Evolutionary conservation across 2,797 vertebrate species (phyloP).

Genomic region (Odontamblyopus rebecca): DNA sequence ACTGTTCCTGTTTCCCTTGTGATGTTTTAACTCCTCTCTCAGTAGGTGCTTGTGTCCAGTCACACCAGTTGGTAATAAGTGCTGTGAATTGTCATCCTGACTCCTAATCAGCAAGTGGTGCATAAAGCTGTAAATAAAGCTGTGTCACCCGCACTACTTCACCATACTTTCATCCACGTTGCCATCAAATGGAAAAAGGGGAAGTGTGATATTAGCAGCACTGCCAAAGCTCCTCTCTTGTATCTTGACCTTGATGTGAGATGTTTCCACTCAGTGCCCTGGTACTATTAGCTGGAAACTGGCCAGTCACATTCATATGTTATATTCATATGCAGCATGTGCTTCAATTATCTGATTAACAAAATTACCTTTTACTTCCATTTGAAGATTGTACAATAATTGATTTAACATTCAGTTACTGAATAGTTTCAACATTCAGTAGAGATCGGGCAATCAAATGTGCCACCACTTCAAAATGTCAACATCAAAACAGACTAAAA

Average conservation of each 20-base stretch:
- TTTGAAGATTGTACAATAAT: background rate
- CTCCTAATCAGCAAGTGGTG: conserved; percentile 2
- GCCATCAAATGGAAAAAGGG: conserved; percentile 15
- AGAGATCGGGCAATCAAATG: background rate
- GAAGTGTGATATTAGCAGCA: conserved; percentile 12
- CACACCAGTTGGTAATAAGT: conserved; percentile 2
- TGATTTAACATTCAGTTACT: background rate
- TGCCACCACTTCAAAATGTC: background rate
- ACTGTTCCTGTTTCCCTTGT: background rate
- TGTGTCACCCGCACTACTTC: background rate
- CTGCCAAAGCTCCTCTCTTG: conserved; percentile 5
- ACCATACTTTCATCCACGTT: background rate
- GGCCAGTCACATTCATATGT: background rate
- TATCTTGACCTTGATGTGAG: conserved; percentile 8
- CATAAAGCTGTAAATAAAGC: conserved; percentile 9
- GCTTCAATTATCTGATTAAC: background rate
- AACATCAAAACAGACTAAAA: background rate
- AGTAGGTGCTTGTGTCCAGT: background rate
- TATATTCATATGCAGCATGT: background rate
- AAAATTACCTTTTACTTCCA: background rate
- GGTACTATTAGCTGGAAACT: background rate
- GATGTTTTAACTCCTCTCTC: background rate
- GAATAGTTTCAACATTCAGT: background rate
- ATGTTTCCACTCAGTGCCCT: conserved; percentile 11
- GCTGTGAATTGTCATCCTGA: conserved; percentile 3